Evolutionary conservation across 2,797 vertebrate genomes (phyloP), one percentile per base, ranked within the genome.

Genomic region (Melanotaenia parkinsoni): DNA sequence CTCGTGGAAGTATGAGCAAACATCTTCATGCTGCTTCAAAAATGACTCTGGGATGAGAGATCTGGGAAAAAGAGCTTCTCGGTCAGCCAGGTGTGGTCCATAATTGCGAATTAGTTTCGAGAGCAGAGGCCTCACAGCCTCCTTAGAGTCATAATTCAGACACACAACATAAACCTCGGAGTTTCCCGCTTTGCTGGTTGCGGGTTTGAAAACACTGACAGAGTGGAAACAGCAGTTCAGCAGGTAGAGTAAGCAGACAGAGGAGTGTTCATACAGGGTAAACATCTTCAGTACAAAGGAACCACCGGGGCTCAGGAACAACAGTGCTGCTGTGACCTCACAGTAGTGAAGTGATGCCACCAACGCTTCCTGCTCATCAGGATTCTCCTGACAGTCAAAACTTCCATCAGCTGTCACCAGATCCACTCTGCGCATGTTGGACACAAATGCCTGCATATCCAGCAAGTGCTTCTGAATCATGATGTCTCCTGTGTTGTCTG

Each of bases 241-340:
- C 73, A 99, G 91, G 86, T 96, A 99, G 68, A 99, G 94, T 40
- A 99, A 83, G 80, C 97, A 97, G 77, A 96, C 76, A 1, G 98
- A 99, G 67, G 96, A 95, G 86, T 98, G 96, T 58, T 99, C 97
- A 61, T 97, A 98, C 30, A 99, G 87, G 0, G 98, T 99, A 86
- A 99, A 99, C 97, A 98, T 96, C 90, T 99, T 99, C 78, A 99
- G 84, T 57, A 99, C 97, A 26, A 98, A 97, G 26, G 97, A 98
- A 26, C 98, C 97, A 1, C 96, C 95, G 0, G 81, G 72, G 16
- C 94, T 88, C 30, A 99, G 95, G 2, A 95, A 95, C 68, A 93
- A 93, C 75, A 99, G 90, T 4, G 96, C 96, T 5, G 96, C 95
- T 47, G 96, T 93, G 4, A 90, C 89, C 91, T 99, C 98, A 33